These are phyloP conservation scores for Phthorimaea operculella DNA, from an alignment of 1,140 invertebrate species.

Conservation along the genomic window DNA sequence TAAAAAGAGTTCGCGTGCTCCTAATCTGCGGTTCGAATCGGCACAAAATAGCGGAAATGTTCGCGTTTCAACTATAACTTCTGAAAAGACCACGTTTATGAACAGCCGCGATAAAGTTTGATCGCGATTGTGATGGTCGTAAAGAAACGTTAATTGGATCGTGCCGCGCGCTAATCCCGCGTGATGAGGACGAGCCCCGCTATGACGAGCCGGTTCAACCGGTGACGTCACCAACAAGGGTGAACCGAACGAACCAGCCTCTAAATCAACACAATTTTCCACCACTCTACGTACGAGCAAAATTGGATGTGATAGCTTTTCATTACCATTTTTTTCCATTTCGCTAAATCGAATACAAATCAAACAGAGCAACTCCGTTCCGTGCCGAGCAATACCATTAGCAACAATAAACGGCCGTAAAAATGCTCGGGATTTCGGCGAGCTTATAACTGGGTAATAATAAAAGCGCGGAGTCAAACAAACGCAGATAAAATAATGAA, in stretches of 20 bases:
- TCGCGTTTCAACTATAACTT: neutral
- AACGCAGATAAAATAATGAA: neutral
- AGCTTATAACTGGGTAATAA: neutral
- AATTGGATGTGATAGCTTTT: neutral
- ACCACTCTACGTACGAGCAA: neutral
- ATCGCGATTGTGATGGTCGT: neutral
- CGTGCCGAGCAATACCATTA: neutral
- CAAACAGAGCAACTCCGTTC: neutral
- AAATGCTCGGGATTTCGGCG: neutral
- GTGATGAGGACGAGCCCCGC: no score
- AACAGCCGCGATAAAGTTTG: neutral
- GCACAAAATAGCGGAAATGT: neutral
- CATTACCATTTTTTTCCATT: conserved; percentile 1
- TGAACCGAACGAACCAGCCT: no score
- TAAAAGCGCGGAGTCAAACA: neutral
- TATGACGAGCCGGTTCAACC: no score
- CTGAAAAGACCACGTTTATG: neutral
- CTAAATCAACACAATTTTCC: neutral
- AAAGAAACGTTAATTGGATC: conserved; percentile 1
- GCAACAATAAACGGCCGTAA: neutral
- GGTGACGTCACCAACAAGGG: no score
- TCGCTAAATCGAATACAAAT: neutral
- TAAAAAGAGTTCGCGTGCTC: neutral
- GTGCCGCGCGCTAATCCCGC: neutral
- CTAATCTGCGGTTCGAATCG: neutral